Evolutionary conservation across 1,140 invertebrate genomes (phyloP), one percentile per base, ranked within the genome.

Genomic region (Cylas formicarius): DNA sequence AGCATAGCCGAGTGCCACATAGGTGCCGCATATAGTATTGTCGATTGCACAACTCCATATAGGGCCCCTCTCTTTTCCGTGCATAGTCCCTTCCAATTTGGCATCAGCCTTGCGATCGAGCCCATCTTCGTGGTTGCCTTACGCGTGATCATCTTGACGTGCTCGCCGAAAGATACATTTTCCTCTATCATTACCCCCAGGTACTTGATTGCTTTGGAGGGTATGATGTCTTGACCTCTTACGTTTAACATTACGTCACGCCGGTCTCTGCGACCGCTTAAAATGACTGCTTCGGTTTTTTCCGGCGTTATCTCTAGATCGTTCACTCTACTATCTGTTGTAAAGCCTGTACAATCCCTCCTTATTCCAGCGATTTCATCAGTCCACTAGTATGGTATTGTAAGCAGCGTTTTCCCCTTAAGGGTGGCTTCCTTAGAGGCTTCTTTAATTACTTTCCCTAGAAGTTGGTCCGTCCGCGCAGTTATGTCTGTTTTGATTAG

Each of bases 21-120:
- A 14, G 44, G 50, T 3, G 50, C 46, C 9, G 18, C 50, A 40
- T 52, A 52, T 1, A 44, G 22, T 4, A 52, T 6, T 1, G 32
- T 40, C 2, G 45, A 44, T 4, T 34, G 17, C 10, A 31, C 10
- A 2, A 36, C 40, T 3, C 13, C 16, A 5, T n/a, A 19, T 2
- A 52, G 17, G 1, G 37, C 16, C 14, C 21, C 35, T 22, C 50
- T 44, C 18, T 35, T 44, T 2, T 6, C 4, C 1, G 14, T 9
- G 7, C 5, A 10, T 2, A 46, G 46, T 4, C 46, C 50, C 2
- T 16, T 27, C 3, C 44, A 17, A 10, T 41, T 49, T n/a, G 46
- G 50, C 29, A 44, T 35, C 2, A 52, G 20, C 27, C 39, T 36
- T 4, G 19, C 16, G n/a, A 50, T 10, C 4, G 16, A 10, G 7